Conservation (phyloP, 2,797 vertebrate genomes). For the Aselliscus stoliczkanus region DNA sequence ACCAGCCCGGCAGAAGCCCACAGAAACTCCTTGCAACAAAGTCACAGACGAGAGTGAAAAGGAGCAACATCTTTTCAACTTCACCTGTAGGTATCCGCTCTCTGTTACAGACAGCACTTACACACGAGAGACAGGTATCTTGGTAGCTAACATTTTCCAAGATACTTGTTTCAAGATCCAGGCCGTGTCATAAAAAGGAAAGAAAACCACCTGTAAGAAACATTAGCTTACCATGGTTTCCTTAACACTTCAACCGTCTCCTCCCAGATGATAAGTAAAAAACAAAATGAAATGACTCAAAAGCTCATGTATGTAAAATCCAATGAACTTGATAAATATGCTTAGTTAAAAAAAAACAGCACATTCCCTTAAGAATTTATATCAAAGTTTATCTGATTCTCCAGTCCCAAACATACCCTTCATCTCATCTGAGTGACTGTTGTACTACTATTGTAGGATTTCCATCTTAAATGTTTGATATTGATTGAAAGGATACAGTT, state of each 20-base stretch:
- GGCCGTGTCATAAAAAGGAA: background rate
- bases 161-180: background rate
- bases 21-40: background rate
- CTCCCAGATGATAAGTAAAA: background rate
- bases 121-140: background rate
- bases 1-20: background rate
- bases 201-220: constrained; percentile 43
- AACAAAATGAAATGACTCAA: constrained; percentile 15
- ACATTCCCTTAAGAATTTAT: background rate
- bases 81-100: background rate
- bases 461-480: background rate
- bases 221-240: background rate
- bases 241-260: background rate
- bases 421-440: background rate
- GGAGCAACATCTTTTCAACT: background rate
- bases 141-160: background rate
- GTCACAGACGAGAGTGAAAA: background rate
- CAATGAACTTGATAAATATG: constrained; percentile 6
- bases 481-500: background rate
- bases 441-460: background rate
- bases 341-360: background rate
- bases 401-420: background rate
- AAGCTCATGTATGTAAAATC: constrained; percentile 17
- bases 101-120: background rate
- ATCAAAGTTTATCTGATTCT: background rate